Evolutionary conservation across 2,888 invertebrate genomes (phyloP).

Genomic region (Lingula anatina): DNA sequence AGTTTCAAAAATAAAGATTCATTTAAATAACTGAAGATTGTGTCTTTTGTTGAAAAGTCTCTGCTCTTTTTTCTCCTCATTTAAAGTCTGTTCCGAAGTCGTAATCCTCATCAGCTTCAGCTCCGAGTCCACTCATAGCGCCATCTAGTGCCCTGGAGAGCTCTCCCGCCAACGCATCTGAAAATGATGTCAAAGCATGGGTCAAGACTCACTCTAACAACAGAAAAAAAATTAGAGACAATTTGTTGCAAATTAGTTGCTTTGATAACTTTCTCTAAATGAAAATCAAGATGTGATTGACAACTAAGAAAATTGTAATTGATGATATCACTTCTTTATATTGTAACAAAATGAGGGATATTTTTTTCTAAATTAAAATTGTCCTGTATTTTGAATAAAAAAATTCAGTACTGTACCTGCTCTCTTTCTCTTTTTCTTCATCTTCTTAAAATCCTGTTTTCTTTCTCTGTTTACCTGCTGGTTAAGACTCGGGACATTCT

Average conservation of each 20-base stretch:
- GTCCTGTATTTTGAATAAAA: not conserved
- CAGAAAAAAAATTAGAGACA: too few relatives aligned
- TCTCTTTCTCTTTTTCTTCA: constrained; percentile 36
- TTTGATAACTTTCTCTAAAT: too few relatives aligned
- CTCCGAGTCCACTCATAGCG: constrained; percentile 17
- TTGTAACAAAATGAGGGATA: not conserved
- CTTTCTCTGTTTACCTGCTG: constrained; percentile 32
- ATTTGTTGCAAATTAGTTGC: too few relatives aligned
- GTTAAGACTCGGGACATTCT: constrained; percentile 20
- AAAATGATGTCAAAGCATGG: too few relatives aligned
- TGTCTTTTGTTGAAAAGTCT: too few relatives aligned
- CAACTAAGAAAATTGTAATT: too few relatives aligned
- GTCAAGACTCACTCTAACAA: too few relatives aligned
- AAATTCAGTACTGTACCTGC: constrained; percentile 14
- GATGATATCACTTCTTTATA: too few relatives aligned
- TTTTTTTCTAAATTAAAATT: not conserved
- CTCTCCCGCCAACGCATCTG: constrained; percentile 33
- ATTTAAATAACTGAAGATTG: too few relatives aligned
- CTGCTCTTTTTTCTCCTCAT: not conserved
- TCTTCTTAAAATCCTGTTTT: constrained; percentile 40
- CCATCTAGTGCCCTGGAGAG: constrained; percentile 27
- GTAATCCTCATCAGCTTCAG: constrained; percentile 9
- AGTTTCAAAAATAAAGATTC: not conserved
- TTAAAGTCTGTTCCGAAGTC: constrained; percentile 17
- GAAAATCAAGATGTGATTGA: too few relatives aligned